Evolutionary conservation across 1,140 invertebrate species (phyloP).

Genomic region (Zaprionus ghesquierei): DNA sequence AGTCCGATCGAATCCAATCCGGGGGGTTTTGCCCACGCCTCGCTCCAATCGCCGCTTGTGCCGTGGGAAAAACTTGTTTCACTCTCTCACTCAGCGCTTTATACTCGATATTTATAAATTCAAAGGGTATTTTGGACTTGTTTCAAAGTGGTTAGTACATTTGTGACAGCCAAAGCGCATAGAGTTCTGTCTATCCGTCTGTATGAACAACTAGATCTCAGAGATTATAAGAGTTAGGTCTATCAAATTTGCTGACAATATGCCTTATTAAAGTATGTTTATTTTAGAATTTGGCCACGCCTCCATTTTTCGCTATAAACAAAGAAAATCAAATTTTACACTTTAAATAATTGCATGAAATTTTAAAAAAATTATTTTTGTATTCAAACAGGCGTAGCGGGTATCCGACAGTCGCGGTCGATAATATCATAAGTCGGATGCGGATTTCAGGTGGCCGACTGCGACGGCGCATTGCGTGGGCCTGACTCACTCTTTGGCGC

Average conservation of each 20-base stretch:
- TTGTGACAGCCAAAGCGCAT: too few species aligned
- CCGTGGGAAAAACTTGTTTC: constrained; percentile 61
- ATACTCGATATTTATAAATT: neutral
- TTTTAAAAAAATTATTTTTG: too few species aligned
- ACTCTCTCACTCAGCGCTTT: neutral
- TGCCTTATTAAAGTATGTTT: neutral
- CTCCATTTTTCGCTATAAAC: too few species aligned
- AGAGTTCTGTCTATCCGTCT: neutral
- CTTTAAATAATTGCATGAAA: too few species aligned
- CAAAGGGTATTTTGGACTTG: neutral
- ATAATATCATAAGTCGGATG: constrained; percentile 46
- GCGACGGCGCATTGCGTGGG: constrained; percentile 67
- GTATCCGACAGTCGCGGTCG: neutral
- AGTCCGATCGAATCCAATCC: constrained; percentile 33
- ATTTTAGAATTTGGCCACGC: too few species aligned
- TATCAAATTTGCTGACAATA: neutral
- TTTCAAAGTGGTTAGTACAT: too few species aligned
- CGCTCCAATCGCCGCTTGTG: constrained; percentile 49
- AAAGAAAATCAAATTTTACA: too few species aligned
- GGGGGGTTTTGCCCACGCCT: constrained; percentile 59
- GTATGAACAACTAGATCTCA: neutral
- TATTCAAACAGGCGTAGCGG: too few species aligned
- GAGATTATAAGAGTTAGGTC: neutral
- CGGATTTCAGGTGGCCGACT: constrained; percentile 66
- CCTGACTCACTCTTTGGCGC: constrained; percentile 52